A percentile compares a stretch with the other conserved stretches of the same genome.
These are phyloP conservation scores for Apus apus DNA, from an alignment of 2,113 vertebrate species.

Conservation along the genomic window DNA sequence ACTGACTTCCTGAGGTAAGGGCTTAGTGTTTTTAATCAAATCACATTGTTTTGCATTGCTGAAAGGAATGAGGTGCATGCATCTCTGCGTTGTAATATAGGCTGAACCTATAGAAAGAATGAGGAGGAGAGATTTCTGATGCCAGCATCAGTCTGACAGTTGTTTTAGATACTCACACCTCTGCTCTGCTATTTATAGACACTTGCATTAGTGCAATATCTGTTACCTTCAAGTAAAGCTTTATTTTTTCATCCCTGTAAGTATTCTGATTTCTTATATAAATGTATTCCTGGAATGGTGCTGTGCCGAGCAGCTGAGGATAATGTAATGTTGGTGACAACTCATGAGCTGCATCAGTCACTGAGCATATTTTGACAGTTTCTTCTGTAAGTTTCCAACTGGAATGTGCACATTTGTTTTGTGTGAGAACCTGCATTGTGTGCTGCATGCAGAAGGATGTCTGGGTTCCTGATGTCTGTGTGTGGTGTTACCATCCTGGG, in stretches of 20 bases:
- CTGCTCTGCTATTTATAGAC: not conserved
- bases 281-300: not conserved
- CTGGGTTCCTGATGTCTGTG: not conserved
- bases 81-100: not conserved
- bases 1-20: not conserved
- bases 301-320: not conserved
- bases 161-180: not conserved
- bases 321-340: not conserved
- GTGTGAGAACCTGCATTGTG: rapidly evolving
- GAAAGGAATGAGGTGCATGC: not conserved
- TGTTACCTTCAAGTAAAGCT: not conserved
- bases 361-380: not conserved
- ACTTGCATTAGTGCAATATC: not conserved
- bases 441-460: not conserved
- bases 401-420: rapidly evolving
- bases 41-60: rapidly evolving
- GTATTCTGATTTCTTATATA: not conserved
- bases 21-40: not conserved
- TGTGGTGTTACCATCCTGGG: not conserved
- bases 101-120: not conserved
- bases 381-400: not conserved
- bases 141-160: not conserved
- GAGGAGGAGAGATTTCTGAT: not conserved
- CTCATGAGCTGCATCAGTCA: not conserved
- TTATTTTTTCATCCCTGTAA: not conserved